phyloP scores from a whole-genome alignment of 2,888 invertebrate genomes.

The Pinctada fucata region DNA sequence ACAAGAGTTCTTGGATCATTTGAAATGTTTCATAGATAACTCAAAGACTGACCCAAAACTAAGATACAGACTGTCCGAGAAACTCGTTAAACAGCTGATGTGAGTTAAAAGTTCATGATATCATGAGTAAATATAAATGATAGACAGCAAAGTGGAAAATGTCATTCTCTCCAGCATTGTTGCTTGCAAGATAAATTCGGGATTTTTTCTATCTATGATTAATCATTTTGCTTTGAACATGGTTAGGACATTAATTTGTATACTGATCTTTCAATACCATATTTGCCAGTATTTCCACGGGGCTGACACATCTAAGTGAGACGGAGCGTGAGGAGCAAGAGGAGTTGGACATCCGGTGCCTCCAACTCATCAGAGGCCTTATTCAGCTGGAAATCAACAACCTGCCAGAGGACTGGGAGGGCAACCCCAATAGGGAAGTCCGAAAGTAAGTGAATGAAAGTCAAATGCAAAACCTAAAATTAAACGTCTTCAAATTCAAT shows the following conservation, averaged over 20 bases:
- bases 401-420: slow-evolving; percentile 26
- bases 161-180: too few relatives aligned
- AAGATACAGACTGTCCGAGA: slow-evolving; percentile 55
- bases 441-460: background rate
- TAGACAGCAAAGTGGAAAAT: too few relatives aligned
- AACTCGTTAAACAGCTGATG: slow-evolving; percentile 64
- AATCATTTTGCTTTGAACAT: too few relatives aligned
- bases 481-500: too few relatives aligned
- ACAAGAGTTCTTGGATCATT: slow-evolving; percentile 67
- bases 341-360: slow-evolving; percentile 1
- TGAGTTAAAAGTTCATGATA: slow-evolving; percentile 36
- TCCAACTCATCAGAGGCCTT: slow-evolving; percentile 14
- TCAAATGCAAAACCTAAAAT: too few relatives aligned
- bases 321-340: slow-evolving; percentile 24
- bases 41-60: slow-evolving; percentile 26
- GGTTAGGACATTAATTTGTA: too few relatives aligned
- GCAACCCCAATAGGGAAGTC: background rate
- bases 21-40: slow-evolving; percentile 56
- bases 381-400: slow-evolving; percentile 23
- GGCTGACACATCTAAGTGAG: slow-evolving; percentile 21
- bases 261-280: too few relatives aligned
- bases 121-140: too few relatives aligned
- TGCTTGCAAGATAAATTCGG: too few relatives aligned
- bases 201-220: too few relatives aligned
- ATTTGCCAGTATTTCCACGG: background rate